phyloP scores from a whole-genome alignment of 2,113 vertebrate species.

The Diphyllodes magnificus region DNA sequence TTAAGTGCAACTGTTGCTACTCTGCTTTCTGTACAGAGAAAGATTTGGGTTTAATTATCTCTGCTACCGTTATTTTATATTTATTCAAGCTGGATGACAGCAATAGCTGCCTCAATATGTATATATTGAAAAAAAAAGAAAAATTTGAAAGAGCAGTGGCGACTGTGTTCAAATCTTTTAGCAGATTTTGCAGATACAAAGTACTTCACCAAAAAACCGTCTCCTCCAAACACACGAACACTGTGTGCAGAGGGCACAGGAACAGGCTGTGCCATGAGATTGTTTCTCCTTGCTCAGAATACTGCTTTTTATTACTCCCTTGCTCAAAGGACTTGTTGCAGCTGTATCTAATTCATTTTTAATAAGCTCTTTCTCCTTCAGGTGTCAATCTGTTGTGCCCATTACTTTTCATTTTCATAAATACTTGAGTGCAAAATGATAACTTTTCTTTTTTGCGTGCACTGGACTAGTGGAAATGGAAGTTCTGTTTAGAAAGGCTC shows the following conservation, averaged over 20 bases:
- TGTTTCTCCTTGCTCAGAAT: constrained; percentile 1
- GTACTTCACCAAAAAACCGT: neutral
- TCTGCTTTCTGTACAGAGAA: neutral
- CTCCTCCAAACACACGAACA: neutral
- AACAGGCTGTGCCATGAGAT: neutral
- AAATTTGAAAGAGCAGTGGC: neutral
- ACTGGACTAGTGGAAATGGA: neutral
- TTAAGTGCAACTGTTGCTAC: neutral
- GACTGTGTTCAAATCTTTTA: neutral
- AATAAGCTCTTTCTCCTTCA: constrained; percentile 48
- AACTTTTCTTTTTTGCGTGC: neutral
- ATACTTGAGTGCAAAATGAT: neutral
- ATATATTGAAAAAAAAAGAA: neutral
- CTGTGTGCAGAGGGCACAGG: neutral
- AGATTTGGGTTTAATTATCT: neutral
- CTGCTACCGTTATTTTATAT: neutral
- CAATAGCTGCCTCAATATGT: neutral
- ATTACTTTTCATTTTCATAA: constrained; percentile 45
- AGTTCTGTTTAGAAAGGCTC: neutral
- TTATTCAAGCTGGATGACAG: neutral
- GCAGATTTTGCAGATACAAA: neutral
- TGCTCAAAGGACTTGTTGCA: constrained; percentile 22
- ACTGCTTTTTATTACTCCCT: constrained; percentile 31
- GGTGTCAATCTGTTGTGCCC: constrained; percentile 21
- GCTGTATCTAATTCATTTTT: constrained; percentile 56